Evolutionary conservation across 2,113 vertebrate species (phyloP).

Genomic region (Pelodiscus sinensis): DNA sequence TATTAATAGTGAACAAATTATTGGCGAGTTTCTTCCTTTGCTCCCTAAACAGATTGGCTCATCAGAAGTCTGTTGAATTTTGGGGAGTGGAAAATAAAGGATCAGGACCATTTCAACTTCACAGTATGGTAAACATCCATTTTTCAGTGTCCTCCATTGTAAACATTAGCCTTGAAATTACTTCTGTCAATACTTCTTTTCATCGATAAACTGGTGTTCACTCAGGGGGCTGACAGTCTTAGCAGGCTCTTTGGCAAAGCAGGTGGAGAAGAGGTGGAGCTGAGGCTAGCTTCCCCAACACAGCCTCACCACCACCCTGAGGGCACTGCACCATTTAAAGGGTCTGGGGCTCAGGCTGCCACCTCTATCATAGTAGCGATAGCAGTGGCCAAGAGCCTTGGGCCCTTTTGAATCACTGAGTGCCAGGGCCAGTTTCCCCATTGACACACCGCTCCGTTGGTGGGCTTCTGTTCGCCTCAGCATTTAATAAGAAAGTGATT

Average conservation of each 20-base stretch:
- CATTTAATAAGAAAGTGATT: background rate
- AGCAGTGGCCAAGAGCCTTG: too few relatives aligned
- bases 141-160: accelerated
- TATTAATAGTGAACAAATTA: background rate
- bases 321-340: too few relatives aligned
- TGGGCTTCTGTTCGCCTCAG: background rate
- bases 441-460: too few relatives aligned
- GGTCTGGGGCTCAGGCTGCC: too few relatives aligned
- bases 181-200: background rate
- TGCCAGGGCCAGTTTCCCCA: too few relatives aligned
- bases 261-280: too few relatives aligned
- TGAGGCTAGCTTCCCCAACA: too few relatives aligned
- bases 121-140: accelerated
- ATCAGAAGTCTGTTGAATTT: accelerated
- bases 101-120: accelerated
- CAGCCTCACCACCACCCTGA: too few relatives aligned
- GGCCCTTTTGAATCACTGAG: too few relatives aligned
- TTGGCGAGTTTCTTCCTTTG: background rate
- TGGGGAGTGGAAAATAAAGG: background rate
- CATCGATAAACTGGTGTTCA: background rate
- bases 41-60: background rate
- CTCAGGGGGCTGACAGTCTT: too few relatives aligned
- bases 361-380: too few relatives aligned
- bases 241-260: too few relatives aligned
- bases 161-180: background rate